Percentiles rank a stretch among this genome's conserved stretches.
Evolutionary conservation across 2,797 vertebrate genomes (phyloP).

Genomic region (Yasuhikotakia modesta): DNA sequence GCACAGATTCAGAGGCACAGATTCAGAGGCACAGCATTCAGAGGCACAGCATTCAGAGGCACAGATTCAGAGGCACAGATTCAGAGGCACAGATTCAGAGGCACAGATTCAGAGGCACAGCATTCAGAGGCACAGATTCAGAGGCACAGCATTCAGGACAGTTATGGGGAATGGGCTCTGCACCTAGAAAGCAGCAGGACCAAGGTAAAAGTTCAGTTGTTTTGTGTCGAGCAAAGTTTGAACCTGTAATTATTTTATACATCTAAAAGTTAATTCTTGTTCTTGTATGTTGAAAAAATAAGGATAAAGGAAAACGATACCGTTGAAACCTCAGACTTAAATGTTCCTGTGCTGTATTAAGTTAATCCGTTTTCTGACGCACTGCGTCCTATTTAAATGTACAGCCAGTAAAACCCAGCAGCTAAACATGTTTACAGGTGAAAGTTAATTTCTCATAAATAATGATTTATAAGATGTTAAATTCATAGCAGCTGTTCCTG

Average conservation of each 20-base stretch:
- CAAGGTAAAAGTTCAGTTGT: conserved; percentile 62
- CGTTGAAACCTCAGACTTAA: background rate
- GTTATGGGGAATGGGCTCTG: conserved; percentile 71
- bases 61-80: background rate
- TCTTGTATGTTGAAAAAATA: background rate
- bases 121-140: background rate
- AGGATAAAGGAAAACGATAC: background rate
- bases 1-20: no score
- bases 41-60: no score
- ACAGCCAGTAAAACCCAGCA: background rate
- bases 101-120: background rate
- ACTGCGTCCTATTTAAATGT: conserved; percentile 69
- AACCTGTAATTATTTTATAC: background rate
- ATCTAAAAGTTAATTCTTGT: background rate
- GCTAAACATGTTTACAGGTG: background rate
- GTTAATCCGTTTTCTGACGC: conserved; percentile 21
- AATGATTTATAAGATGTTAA: background rate
- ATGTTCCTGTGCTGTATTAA: background rate
- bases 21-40: no score
- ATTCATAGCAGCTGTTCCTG: no score
- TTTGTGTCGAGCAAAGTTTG: background rate
- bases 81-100: background rate
- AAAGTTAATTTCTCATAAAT: background rate
- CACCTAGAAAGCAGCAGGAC: conserved; percentile 65
- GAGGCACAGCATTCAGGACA: no score